A percentile compares a stretch with the other conserved stretches of the same genome.
Evolutionary conservation across 2,797 vertebrate species (phyloP).

Genomic region (Ispidina lecontei): DNA sequence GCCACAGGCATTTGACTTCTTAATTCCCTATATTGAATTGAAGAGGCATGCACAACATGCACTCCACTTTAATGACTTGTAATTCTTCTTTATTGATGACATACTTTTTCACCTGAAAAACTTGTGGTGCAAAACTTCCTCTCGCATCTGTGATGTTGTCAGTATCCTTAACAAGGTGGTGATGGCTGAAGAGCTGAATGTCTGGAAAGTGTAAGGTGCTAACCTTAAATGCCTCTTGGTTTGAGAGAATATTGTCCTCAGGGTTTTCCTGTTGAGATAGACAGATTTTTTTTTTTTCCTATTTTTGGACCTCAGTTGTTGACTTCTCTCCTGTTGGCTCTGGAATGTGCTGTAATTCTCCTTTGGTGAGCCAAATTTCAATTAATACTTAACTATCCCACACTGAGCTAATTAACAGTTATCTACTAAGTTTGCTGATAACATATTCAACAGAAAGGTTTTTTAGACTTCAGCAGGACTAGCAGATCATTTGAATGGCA

Average conservation of each 20-base stretch:
- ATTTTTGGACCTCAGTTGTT: not conserved
- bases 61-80: constrained; percentile 32
- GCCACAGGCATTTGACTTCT: constrained; percentile 65
- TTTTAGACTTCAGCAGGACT: not conserved
- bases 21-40: constrained; percentile 66
- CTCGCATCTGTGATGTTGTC: not conserved
- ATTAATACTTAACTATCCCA: not conserved
- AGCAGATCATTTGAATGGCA: not conserved
- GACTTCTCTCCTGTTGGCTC: not conserved
- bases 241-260: not conserved
- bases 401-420: not conserved
- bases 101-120: constrained; percentile 57
- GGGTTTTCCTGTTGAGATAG: not conserved
- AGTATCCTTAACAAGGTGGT: not conserved
- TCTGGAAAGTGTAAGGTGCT: not conserved
- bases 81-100: constrained; percentile 53
- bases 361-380: not conserved
- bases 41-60: constrained; percentile 45
- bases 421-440: not conserved
- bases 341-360: not conserved
- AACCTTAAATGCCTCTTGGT: constrained; percentile 27
- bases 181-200: not conserved
- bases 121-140: constrained; percentile 3
- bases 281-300: not conserved
- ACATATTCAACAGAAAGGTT: not conserved